Evolutionary conservation across 2,797 vertebrate genomes (phyloP), one percentile per base, ranked within the genome.

Genomic region (Taenioides sp.): DNA sequence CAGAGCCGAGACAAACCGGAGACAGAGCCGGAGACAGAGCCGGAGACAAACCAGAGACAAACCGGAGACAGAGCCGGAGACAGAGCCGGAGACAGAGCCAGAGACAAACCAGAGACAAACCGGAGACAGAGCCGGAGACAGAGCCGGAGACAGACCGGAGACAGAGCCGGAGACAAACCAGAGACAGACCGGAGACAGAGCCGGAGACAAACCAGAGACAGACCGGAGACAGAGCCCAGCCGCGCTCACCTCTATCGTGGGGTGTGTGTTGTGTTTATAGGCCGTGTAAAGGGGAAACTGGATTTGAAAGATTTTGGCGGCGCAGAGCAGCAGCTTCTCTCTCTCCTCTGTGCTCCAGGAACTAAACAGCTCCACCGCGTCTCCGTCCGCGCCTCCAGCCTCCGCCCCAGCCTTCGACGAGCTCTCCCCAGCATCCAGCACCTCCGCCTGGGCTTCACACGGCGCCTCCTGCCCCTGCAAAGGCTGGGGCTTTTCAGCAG

Each of bases 281-380:
- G 97, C 98, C 3, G 97, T 99, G 91, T 99, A 99, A 43, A 98
- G 95, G 34, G 97, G 97, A 86, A 99, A 99, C 88, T 98, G 97
- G 90, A 99, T 99, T 91, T 99, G 97, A 89, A 99, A 99, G 86
- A 99, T 99, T 94, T 99, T 99, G 90, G 97, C 97, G 65, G 97
- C 96, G 84, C 97, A 98, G 64, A 99, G 91, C 92, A 99, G 94
- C 77, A 99, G 95, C 83, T 98, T 99, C 91, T 99, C 98, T 73
- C 96, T 94, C 86, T 99, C 98, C 80, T 99, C 98, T 22, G 95
- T 97, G 92, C 86, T 98, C 98, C 98, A 99, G 73, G 95, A 94
- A 79, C 89, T 90, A 85, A 96, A 97, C 66, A 90, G 91, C 87
- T 99, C 96, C 75, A 89, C 76, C 73, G 82, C 67, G 75, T 80